These are phyloP conservation scores for Gallinago jamesoni DNA, from an alignment of 2,113 vertebrate genomes.

Conservation along the genomic window DNA sequence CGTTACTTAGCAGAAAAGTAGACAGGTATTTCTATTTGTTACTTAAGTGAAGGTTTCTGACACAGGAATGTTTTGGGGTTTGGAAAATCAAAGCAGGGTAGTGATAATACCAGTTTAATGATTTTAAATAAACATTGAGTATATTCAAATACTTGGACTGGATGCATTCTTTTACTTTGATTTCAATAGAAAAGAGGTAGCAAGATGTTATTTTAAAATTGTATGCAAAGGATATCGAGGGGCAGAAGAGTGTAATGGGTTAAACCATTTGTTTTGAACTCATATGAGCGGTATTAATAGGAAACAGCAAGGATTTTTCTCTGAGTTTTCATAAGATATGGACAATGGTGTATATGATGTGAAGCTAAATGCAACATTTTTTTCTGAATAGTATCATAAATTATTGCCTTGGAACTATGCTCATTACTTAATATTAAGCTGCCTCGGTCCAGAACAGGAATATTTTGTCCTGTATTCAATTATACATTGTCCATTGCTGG, in stretches of 20 bases:
- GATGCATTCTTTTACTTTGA: not conserved
- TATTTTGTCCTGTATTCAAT: not conserved
- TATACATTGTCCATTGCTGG: not conserved
- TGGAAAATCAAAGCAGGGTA: not conserved
- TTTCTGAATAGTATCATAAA: not conserved
- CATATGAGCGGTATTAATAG: not conserved
- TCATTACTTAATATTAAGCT: not conserved
- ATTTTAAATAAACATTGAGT: not conserved
- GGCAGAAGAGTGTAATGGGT: not conserved
- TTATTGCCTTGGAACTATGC: not conserved
- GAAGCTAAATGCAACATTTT: not conserved
- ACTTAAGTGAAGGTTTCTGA: not conserved
- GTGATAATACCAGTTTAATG: not conserved
- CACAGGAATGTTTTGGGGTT: not conserved
- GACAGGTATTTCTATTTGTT: not conserved
- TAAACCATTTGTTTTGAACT: not conserved
- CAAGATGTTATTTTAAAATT: not conserved
- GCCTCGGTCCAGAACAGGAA: not conserved
- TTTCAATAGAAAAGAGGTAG: not conserved
- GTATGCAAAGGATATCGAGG: not conserved
- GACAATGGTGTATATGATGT: not conserved
- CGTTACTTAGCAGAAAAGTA: not conserved
- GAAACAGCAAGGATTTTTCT: not conserved
- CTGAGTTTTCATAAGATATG: not conserved
- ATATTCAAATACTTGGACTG: not conserved